A percentile compares a stretch with the other conserved stretches of the same genome.
phyloP scores from a whole-genome alignment of 2,113 vertebrate genomes.

The Corydoras sp. region DNA sequence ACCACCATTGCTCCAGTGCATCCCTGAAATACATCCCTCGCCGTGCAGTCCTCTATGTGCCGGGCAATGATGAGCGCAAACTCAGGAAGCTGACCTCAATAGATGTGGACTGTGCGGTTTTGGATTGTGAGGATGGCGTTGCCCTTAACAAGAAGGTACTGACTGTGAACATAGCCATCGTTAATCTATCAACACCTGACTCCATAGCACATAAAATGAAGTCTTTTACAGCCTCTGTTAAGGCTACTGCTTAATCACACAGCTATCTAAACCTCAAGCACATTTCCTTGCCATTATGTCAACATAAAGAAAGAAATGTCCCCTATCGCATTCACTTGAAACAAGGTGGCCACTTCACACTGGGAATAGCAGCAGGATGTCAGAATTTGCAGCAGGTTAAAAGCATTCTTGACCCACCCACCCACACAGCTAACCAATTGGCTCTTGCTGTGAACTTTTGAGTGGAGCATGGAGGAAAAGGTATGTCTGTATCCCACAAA shows the following conservation, averaged over 20 bases:
- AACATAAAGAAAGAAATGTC: conserved; percentile 55
- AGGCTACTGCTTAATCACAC: conserved; percentile 58
- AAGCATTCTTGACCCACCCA: conserved; percentile 69
- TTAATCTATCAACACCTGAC: conserved; percentile 28
- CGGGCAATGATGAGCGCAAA: conserved; percentile 89
- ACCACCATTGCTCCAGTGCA: conserved; percentile 53
- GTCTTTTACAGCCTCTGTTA: conserved; percentile 34
- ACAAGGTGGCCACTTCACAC: conserved; percentile 74
- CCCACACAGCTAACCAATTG: too few species aligned
- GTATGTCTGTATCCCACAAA: too few species aligned
- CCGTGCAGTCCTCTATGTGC: conserved; percentile 89
- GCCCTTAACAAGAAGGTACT: conserved; percentile 90
- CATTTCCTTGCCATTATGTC: conserved; percentile 64
- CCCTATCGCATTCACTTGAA: conserved; percentile 63
- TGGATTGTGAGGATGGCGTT: conserved; percentile 96
- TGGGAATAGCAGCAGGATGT: conserved; percentile 67
- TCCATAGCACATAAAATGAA: conserved; percentile 10
- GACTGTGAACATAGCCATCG: background rate
- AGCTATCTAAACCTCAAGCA: conserved; percentile 64
- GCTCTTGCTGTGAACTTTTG: conserved; percentile 25
- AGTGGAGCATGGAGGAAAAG: too few species aligned
- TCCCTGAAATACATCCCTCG: conserved; percentile 79
- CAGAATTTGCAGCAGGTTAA: conserved; percentile 75
- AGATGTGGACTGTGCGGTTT: conserved; percentile 84
- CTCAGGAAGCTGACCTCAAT: conserved; percentile 83